Conservation (phyloP, 2,888 invertebrate species). For the Himalopsyche tibetana region DNA sequence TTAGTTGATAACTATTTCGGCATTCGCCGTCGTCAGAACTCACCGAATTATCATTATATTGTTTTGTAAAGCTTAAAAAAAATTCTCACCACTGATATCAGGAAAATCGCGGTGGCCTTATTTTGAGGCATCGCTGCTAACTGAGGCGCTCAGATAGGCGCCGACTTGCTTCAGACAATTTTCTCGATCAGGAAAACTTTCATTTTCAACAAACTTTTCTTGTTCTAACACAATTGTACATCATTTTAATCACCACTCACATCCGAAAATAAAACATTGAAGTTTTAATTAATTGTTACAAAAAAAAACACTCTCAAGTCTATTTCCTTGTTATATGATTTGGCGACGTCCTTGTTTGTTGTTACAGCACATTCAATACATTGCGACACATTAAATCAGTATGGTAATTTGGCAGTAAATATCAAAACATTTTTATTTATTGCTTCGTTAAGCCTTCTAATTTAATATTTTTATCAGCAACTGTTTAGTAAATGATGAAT, state of each 20-base stretch:
- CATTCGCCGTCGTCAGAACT: too few relatives aligned
- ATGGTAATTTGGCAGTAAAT: constrained; percentile 18
- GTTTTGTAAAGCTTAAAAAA: too few relatives aligned
- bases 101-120: constrained; percentile 48
- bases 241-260: constrained; percentile 41
- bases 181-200: constrained; percentile 48
- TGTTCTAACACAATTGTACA: constrained; percentile 10
- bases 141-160: constrained; percentile 53
- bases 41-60: too few relatives aligned
- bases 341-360: constrained; percentile 34
- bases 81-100: constrained; percentile 49
- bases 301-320: constrained; percentile 36
- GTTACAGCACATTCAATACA: constrained; percentile 6
- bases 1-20: too few relatives aligned
- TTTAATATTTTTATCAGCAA: neutral
- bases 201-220: constrained; percentile 51
- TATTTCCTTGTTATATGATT: constrained; percentile 40
- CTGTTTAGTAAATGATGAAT: constrained; percentile 24
- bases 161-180: constrained; percentile 57
- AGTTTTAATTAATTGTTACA: neutral
- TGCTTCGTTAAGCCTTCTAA: constrained; percentile 12
- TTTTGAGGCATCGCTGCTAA: constrained; percentile 59
- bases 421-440: constrained; percentile 26
- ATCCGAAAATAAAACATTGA: neutral
- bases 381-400: constrained; percentile 37